Evolutionary conservation across 2,797 vertebrate genomes (phyloP), one percentile per base, ranked within the genome.

Genomic region (Anableps anableps): DNA sequence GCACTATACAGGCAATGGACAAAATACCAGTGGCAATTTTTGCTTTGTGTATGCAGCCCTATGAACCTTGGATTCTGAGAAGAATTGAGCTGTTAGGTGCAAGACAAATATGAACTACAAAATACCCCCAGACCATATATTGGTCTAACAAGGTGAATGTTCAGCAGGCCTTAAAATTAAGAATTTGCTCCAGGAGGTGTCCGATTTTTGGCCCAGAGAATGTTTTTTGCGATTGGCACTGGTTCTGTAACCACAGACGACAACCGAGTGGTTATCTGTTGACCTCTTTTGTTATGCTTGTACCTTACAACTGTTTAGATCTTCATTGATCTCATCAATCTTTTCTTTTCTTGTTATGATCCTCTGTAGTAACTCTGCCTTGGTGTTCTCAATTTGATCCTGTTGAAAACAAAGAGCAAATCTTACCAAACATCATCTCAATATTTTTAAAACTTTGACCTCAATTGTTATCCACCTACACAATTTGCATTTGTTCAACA

Each of bases 271-370:
- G 0, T 29, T 29, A 71, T 41, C 14, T 19, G 8, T 45, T 71
- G 41, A 29, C 26, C 13, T 45, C 3, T 45, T 43, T 45, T 45
- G 6, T 43, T 29, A 45, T 71, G 14, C 8, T 45, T 21, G 5
- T 76, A 95, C 93, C 91, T 58, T 47, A 77, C 89, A 92, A 55
- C 14, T 70, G 19, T 83, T 75, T 0, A 86, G 66, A 53, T 84
- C 85, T 1, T 26, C 0, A 0, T 74, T 34, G 17, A 90, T 83
- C 66, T 93, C 87, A 2, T 80, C 79, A 50, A 83, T 1, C 70
- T 88, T 81, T 11, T 19, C 47, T 7, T 50, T 38, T 75, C 89
- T 92, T 36, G 60, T 70, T 14, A 14, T 0, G 1, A 93, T 80
- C 66, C 84, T 80, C 21, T 84, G 17, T 0, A 83, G 41, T 2